Evolutionary conservation across 2,888 invertebrate species (phyloP).

Genomic region (Spisula solida): DNA sequence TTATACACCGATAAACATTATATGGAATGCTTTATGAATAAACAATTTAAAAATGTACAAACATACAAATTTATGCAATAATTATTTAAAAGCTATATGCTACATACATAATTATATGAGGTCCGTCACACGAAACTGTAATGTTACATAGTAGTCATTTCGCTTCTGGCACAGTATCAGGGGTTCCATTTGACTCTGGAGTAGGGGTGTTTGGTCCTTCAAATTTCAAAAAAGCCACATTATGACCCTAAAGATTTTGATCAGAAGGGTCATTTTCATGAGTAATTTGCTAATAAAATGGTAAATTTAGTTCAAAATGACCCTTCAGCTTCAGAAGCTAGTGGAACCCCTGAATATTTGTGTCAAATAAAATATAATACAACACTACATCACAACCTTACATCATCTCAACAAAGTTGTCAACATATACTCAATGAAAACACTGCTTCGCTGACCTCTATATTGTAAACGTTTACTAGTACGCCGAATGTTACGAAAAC

Average conservation of each 20-base stretch:
- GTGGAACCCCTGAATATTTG: too few relatives aligned
- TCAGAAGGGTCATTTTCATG: too few relatives aligned
- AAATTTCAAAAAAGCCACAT: too few relatives aligned
- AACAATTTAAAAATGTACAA: neutral
- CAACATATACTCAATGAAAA: neutral
- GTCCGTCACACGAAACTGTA: neutral
- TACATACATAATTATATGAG: constrained; percentile 9
- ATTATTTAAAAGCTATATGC: neutral
- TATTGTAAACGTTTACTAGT: neutral
- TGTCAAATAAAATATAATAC: too few relatives aligned
- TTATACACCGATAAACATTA: neutral
- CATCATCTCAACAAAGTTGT: neutral
- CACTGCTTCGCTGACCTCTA: neutral
- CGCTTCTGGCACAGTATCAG: neutral
- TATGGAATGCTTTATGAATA: constrained; percentile 21
- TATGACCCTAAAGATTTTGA: too few relatives aligned
- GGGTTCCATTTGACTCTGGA: too few relatives aligned
- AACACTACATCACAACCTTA: neutral
- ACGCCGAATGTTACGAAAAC: neutral
- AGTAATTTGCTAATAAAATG: too few relatives aligned
- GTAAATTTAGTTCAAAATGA: too few relatives aligned
- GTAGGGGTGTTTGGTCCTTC: too few relatives aligned
- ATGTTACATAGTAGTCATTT: neutral
- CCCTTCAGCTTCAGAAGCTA: too few relatives aligned
- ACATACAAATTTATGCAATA: neutral